phyloP scores from a whole-genome alignment of 2,888 invertebrate species.

The Cerastoderma edule region DNA sequence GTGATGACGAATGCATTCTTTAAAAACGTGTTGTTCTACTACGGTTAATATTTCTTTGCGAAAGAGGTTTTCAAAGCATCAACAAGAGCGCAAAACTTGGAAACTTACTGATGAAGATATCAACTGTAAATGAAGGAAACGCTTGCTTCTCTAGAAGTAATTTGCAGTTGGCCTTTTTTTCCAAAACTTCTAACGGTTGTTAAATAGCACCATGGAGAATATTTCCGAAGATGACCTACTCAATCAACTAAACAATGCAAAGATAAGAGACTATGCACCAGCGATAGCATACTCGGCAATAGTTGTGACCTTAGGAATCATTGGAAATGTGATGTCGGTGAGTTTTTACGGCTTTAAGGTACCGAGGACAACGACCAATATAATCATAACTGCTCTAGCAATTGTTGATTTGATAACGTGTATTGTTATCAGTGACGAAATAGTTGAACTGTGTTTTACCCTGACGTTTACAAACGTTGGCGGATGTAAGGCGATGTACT shows the following conservation, averaged over 20 bases:
- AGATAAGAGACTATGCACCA: constrained; percentile 16
- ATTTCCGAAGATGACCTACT: constrained; percentile 18
- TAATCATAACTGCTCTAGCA: constrained; percentile 18
- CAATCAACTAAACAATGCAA: constrained; percentile 7
- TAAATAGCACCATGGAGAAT: too few species aligned
- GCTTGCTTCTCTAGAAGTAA: too few species aligned
- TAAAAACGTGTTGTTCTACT: too few species aligned
- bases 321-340: constrained; percentile 26
- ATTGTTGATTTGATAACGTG: constrained; percentile 22
- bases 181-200: too few species aligned
- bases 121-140: too few species aligned
- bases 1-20: too few species aligned
- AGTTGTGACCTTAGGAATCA: constrained; percentile 21
- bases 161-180: neutral
- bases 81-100: too few species aligned
- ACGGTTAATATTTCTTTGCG: too few species aligned
- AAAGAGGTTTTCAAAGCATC: too few species aligned
- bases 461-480: constrained; percentile 22
- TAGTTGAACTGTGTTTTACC: constrained; percentile 29
- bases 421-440: constrained; percentile 22
- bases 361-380: constrained; percentile 17
- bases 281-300: constrained; percentile 20
- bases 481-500: constrained; percentile 31
- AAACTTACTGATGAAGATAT: too few species aligned
- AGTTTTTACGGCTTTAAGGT: constrained; percentile 34